Base-by-base conservation (phyloP, 1,140 invertebrate species). In the Caenorhabditis tropicalis region DNA sequence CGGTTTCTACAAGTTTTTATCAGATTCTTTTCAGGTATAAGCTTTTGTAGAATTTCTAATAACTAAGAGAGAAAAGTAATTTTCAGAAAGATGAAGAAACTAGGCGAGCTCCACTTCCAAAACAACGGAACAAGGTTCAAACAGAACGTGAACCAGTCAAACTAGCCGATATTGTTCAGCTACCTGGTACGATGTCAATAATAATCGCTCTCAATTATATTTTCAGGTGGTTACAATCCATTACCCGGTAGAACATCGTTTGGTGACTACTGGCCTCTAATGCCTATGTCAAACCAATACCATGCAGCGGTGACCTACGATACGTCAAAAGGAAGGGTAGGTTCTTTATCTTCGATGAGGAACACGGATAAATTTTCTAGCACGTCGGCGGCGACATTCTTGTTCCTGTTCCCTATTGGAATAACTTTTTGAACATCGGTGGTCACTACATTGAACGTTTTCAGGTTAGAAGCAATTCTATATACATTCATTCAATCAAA, bases 311-410 rank as follows among this genome's bases (percentile, higher is more conserved):
- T 87, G 29, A 83, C 85, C 43, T 82, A 85, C 51, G 86, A 87
- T 87, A 84, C 86, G n/a, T 85, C 83, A 9, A 85, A 79, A 82
- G 81, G 79, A 53, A 60, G 81, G 51, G 82, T 83, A 48, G 10
- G 65, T 1, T 74, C 10, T 24, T 1, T 39, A 10, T 74, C 3
- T 46, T 9, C n/a, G 7, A 19, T 21, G 27, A 33, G 9, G 7
- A 24, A 74, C 10, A 74, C 12, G 12, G 21, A 43, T 16, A 31
- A 46, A 12, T 80, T 46, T 86, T 86, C 53, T 46, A 87, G 86
- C 86, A 87, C 49, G 82, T 87, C 36, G 86, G 86, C 36, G 86
- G 86, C 16, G 86, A 87, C 33, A 86, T 87, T 21, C 87, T 87
- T 33, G 74, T 86, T 56, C 86, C 86, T 27, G 85, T 87, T 43